phyloP scores from a whole-genome alignment of 1,140 invertebrate species.

The Macrocentrus cingulum region DNA sequence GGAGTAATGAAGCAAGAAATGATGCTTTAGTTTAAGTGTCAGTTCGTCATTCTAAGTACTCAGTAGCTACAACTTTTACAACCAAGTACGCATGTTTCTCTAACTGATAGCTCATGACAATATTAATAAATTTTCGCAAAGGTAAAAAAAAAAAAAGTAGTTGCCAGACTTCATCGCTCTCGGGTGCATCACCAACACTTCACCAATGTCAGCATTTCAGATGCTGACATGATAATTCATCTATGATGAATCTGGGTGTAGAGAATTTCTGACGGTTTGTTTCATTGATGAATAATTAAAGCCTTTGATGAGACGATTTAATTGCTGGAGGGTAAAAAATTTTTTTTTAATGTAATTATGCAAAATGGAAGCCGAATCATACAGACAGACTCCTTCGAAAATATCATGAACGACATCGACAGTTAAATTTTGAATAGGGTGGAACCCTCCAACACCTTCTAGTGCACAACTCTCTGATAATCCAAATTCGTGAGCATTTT shows the following conservation, averaged over 20 bases:
- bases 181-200: constrained; percentile 31
- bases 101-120: constrained; percentile 16
- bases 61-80: constrained; percentile 6
- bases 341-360: constrained; percentile 28
- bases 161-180: constrained; percentile 28
- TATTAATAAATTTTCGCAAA: constrained; percentile 30
- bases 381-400: constrained; percentile 34
- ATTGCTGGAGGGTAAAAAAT: constrained; percentile 32
- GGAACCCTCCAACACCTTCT: constrained; percentile 26
- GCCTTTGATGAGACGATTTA: constrained; percentile 31
- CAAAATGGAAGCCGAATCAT: constrained; percentile 34
- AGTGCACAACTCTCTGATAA: too few species aligned
- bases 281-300: constrained; percentile 28
- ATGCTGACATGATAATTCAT: constrained; percentile 28
- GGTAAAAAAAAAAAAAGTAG: constrained; percentile 28
- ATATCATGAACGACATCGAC: constrained; percentile 40
- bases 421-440: constrained; percentile 32
- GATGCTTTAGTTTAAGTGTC: constrained; percentile 26
- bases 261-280: constrained; percentile 31
- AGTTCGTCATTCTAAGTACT: constrained; percentile 24
- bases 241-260: constrained; percentile 21
- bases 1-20: constrained; percentile 27
- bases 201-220: constrained; percentile 35
- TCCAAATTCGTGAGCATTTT: too few species aligned
- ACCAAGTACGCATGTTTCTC: background rate